Evolutionary conservation across 2,113 vertebrate genomes (phyloP).

Genomic region (Pelobates fuscus): DNA sequence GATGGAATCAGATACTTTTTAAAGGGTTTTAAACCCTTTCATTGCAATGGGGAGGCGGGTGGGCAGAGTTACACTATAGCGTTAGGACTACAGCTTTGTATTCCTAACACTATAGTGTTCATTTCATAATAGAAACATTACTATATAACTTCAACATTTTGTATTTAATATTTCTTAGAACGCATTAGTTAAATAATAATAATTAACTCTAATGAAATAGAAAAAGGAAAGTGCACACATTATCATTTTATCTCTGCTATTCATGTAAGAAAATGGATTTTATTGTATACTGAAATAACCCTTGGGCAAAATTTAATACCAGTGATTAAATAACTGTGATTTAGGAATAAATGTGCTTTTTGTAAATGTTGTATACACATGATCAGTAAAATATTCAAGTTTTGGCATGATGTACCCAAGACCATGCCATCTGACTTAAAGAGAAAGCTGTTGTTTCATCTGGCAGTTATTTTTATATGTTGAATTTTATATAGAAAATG

Average conservation of each 20-base stretch:
- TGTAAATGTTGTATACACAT: slow-evolving; percentile 13
- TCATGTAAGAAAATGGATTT: background rate
- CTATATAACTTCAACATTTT: too few relatives aligned
- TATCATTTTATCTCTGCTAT: background rate
- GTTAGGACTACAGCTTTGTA: too few relatives aligned
- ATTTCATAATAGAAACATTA: too few relatives aligned
- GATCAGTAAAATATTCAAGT: slow-evolving; percentile 1
- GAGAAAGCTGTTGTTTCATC: background rate
- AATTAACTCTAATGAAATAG: background rate
- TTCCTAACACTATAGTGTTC: too few relatives aligned
- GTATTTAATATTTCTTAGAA: too few relatives aligned
- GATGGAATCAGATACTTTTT: too few relatives aligned
- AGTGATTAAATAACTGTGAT: slow-evolving; percentile 11
- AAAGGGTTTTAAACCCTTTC: too few relatives aligned
- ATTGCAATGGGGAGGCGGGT: too few relatives aligned
- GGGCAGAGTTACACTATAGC: too few relatives aligned
- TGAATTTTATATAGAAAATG: background rate
- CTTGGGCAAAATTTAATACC: slow-evolving; percentile 6
- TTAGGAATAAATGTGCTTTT: slow-evolving; percentile 7
- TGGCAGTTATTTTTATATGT: background rate
- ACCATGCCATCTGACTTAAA: slow-evolving; percentile 18
- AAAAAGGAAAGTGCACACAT: background rate
- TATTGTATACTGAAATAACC: slow-evolving; percentile 5
- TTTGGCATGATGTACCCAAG: slow-evolving; percentile 8
- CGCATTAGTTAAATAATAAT: background rate